These are phyloP conservation scores for Rhimphoctona megacephalus DNA, from an alignment of 2,888 invertebrate species.

Conservation along the genomic window DNA sequence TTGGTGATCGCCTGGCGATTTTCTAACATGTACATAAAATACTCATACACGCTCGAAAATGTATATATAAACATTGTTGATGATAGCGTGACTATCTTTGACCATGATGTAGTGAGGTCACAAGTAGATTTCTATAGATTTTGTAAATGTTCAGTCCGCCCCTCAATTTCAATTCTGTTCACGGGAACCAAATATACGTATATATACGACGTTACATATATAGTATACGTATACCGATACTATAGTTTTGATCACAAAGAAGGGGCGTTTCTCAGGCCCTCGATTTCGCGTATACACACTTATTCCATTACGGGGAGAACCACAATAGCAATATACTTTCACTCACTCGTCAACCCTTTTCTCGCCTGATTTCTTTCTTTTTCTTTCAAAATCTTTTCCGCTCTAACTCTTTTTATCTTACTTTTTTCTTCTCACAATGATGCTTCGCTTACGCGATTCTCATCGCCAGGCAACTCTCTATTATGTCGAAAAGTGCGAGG, in stretches of 20 bases:
- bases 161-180: conserved; percentile 52
- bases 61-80: background rate
- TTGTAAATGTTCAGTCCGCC: conserved; percentile 33
- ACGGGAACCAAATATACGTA: conserved; percentile 34
- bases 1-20: conserved; percentile 14
- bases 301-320: conserved; percentile 46
- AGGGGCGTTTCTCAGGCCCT: conserved; percentile 23
- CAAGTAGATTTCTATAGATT: conserved; percentile 32
- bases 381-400: conserved; percentile 12
- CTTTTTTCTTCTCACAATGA: background rate
- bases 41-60: background rate
- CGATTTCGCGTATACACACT: conserved; percentile 29
- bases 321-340: conserved; percentile 40
- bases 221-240: background rate
- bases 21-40: background rate
- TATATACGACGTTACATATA: background rate
- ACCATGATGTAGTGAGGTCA: background rate
- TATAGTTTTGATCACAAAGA: conserved; percentile 36
- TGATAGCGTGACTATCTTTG: conserved; percentile 24
- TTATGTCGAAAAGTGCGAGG: conserved; percentile 14
- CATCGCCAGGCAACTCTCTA: conserved; percentile 17
- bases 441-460: conserved; percentile 9
- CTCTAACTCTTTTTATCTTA: background rate
- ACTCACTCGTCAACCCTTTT: conserved; percentile 17
- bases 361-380: background rate